phyloP scores from a whole-genome alignment of 2,888 invertebrate species.

The Aradus depressus region DNA sequence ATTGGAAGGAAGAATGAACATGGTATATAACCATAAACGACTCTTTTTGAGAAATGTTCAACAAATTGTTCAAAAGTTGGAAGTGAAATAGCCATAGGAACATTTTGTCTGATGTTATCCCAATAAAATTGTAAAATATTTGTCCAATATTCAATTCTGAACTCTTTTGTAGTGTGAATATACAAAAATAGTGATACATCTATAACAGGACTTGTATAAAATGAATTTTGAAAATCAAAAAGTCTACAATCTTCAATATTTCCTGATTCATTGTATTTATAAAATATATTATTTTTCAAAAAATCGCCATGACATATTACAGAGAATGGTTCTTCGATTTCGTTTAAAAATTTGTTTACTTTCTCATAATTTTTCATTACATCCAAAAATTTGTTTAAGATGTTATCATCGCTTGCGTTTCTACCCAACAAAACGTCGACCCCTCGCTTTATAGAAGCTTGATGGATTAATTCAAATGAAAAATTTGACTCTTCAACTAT shows the following conservation, averaged over 20 bases:
- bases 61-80: conserved; percentile 12
- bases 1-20: conserved; percentile 25
- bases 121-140: conserved; percentile 33
- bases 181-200: conserved; percentile 36
- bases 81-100: not conserved
- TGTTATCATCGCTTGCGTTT: not conserved
- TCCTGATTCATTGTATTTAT: conserved; percentile 33
- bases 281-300: conserved; percentile 38
- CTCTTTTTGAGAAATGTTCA: conserved; percentile 18
- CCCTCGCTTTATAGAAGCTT: not conserved
- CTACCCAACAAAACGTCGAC: not conserved
- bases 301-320: conserved; percentile 38
- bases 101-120: conserved; percentile 14
- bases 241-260: conserved; percentile 33
- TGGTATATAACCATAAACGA: conserved; percentile 23
- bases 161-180: conserved; percentile 34
- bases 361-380: not conserved
- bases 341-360: conserved; percentile 1
- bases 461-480: not conserved
- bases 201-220: conserved; percentile 35
- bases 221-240: conserved; percentile 35
- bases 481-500: not conserved
- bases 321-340: conserved; percentile 23
- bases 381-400: not conserved
- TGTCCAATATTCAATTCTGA: conserved; percentile 32